phyloP scores from a whole-genome alignment of 2,797 vertebrate genomes.

The Vireo griseus region DNA sequence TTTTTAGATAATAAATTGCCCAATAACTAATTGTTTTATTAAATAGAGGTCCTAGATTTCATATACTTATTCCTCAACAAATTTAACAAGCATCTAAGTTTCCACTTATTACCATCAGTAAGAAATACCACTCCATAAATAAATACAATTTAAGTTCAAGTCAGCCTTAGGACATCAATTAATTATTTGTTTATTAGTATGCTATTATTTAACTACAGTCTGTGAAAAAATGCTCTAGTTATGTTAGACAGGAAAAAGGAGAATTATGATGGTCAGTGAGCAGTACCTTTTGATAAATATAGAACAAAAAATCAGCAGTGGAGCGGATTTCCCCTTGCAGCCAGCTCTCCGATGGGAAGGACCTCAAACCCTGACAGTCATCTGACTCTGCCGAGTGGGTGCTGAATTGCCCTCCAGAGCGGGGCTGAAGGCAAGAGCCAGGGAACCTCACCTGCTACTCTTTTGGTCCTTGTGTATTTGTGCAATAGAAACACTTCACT shows the following conservation, averaged over 20 bases:
- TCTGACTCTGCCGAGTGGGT: rapidly evolving
- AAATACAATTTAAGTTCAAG: neutral
- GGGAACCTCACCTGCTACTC: neutral
- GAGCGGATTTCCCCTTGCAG: neutral
- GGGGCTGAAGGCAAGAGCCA: neutral
- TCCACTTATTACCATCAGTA: neutral
- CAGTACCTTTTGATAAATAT: neutral
- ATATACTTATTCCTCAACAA: rapidly evolving
- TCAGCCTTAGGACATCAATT: neutral
- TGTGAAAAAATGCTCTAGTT: neutral
- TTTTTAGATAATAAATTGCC: neutral
- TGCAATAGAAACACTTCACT: neutral
- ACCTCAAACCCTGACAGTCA: neutral
- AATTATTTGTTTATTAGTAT: neutral
- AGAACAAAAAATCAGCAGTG: neutral
- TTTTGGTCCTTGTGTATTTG: neutral
- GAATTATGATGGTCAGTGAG: neutral
- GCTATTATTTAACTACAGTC: neutral
- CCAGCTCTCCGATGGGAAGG: neutral
- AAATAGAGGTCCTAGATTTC: neutral
- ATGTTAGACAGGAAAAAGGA: neutral
- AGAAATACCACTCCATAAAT: neutral
- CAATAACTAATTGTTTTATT: neutral
- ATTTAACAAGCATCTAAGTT: neutral
- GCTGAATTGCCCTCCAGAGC: neutral